These are phyloP conservation scores for Sarcophaga variegata DNA, from an alignment of 2,888 invertebrate genomes.

Conservation along the genomic window DNA sequence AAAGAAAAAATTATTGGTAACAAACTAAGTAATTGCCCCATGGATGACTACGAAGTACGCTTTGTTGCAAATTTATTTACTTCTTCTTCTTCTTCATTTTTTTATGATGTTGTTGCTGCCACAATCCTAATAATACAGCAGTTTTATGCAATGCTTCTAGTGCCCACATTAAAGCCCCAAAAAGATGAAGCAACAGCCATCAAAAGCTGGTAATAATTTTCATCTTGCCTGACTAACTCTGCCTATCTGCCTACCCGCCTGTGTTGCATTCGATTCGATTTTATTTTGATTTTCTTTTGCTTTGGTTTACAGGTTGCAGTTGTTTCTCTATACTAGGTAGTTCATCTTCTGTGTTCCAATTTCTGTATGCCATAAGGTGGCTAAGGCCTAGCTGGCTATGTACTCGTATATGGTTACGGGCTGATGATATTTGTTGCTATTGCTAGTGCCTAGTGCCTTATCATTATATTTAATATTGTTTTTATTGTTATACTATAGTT, in stretches of 20 bases:
- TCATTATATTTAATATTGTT: constrained; percentile 39
- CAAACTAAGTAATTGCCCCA: constrained; percentile 62
- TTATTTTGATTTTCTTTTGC: not conserved
- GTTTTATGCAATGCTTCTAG: constrained; percentile 32
- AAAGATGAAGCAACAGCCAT: constrained; percentile 1
- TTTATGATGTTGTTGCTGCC: constrained; percentile 3
- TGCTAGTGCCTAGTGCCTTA: constrained; percentile 24
- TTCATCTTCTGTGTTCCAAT: constrained; percentile 47
- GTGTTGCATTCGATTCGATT: not conserved
- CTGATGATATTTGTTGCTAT: constrained; percentile 20
- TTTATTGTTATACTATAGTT: constrained; percentile 19
- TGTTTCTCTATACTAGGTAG: not conserved
- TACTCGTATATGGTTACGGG: not conserved
- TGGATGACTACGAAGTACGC: constrained; percentile 20
- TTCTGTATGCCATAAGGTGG: constrained; percentile 18
- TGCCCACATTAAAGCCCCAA: constrained; percentile 1
- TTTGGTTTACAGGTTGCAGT: constrained; percentile 41
- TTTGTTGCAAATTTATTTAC: constrained; percentile 40
- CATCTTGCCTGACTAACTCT: not conserved
- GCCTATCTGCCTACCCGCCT: not conserved
- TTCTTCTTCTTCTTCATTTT: not conserved
- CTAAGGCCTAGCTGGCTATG: constrained; percentile 13
- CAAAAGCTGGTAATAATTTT: constrained; percentile 18
- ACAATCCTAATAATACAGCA: constrained; percentile 51
- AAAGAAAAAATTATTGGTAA: constrained; percentile 63